These are phyloP conservation scores for Neolamprologus ventralis DNA, from an alignment of 2,113 vertebrate genomes.

Conservation along the genomic window DNA sequence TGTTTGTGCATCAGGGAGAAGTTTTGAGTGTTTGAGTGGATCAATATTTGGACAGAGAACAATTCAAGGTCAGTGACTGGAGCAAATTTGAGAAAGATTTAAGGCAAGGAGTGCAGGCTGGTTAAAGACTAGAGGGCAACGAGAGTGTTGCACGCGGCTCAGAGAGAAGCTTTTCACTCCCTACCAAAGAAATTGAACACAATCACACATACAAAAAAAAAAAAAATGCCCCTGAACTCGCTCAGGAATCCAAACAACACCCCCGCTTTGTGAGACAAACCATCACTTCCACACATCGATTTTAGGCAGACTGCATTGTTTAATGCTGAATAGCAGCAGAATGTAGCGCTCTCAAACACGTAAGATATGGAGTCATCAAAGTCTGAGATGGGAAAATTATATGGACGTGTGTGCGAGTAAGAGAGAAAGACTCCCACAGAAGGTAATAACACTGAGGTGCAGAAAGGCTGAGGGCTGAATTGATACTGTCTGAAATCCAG, in stretches of 20 bases:
- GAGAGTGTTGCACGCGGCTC: neutral
- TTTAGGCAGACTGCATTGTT: constrained; percentile 28
- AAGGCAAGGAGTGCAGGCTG: neutral
- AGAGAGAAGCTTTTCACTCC: constrained; percentile 13
- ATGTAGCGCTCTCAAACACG: constrained; percentile 7
- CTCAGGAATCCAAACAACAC: constrained; percentile 22
- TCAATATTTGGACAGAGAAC: constrained; percentile 59
- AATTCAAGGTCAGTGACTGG: constrained; percentile 46
- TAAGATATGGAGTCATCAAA: neutral
- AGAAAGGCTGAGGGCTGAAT: neutral
- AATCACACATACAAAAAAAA: neutral
- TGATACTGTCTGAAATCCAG: neutral
- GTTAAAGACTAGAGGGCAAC: constrained; percentile 35
- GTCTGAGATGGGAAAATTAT: neutral
- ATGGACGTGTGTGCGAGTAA: neutral
- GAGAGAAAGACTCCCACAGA: neutral
- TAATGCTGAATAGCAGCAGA: constrained; percentile 13
- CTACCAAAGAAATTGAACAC: neutral
- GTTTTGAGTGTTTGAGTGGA: constrained; percentile 57
- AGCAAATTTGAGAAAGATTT: constrained; percentile 12
- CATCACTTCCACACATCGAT: constrained; percentile 22
- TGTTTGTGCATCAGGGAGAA: constrained; percentile 49
- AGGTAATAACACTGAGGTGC: neutral
- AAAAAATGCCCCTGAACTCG: neutral
- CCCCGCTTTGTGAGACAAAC: neutral